A percentile compares a stretch with the other conserved stretches of the same genome.
These are phyloP conservation scores for Vireo altiloquus DNA, from an alignment of 2,113 vertebrate species.

Conservation along the genomic window DNA sequence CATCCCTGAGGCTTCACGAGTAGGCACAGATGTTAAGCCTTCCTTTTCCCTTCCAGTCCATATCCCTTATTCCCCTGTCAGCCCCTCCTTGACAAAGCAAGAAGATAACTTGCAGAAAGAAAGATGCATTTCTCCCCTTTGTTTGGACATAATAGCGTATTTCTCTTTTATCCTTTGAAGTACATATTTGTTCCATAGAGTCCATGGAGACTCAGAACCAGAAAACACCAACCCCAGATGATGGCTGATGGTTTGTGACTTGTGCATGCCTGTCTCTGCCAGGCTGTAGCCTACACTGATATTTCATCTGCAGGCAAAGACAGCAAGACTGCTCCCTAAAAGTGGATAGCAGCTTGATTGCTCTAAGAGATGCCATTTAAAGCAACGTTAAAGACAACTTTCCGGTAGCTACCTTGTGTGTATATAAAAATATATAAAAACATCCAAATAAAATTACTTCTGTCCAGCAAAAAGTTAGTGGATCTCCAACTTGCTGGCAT, in stretches of 20 bases:
- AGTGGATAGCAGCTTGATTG: neutral
- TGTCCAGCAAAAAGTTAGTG: slow-evolving; percentile 18
- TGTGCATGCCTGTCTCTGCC: neutral
- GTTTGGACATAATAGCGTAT: neutral
- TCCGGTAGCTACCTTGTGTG: neutral
- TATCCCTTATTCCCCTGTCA: neutral
- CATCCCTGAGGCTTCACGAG: neutral
- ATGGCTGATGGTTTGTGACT: neutral
- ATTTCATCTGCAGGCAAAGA: neutral
- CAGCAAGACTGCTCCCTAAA: neutral
- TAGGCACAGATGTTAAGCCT: neutral
- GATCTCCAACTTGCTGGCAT: neutral
- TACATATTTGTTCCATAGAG: neutral
- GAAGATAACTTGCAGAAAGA: neutral
- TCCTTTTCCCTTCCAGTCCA: neutral
- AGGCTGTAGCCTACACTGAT: neutral
- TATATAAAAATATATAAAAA: neutral
- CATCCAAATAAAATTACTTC: neutral
- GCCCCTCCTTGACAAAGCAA: neutral
- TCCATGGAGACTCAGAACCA: neutral
- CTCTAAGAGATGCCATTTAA: neutral
- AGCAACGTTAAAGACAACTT: neutral
- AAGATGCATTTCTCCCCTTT: neutral
- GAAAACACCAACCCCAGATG: neutral
- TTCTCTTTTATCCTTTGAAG: neutral